Evolutionary conservation across 2,888 invertebrate species (phyloP).

Genomic region (Mechanitis mazaeus): DNA sequence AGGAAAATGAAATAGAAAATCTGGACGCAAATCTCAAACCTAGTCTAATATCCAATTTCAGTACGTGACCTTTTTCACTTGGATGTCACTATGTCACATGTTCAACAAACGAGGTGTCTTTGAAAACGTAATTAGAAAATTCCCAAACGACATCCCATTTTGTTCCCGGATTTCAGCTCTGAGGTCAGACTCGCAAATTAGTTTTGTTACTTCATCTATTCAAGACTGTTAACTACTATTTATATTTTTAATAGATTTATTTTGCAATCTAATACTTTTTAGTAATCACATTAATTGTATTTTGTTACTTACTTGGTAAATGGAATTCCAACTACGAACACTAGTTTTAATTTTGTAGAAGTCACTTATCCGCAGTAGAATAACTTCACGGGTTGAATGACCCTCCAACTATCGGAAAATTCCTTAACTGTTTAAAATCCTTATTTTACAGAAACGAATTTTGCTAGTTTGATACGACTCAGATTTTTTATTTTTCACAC

Average conservation of each 20-base stretch:
- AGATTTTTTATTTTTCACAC: too few species aligned
- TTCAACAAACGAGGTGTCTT: slow-evolving; percentile 74
- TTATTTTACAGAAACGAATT: too few species aligned
- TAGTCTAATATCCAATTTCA: slow-evolving; percentile 62
- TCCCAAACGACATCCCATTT: slow-evolving; percentile 65
- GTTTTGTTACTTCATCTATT: slow-evolving; percentile 50
- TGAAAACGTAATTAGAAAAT: slow-evolving; percentile 77
- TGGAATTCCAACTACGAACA: too few species aligned
- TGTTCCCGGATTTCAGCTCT: slow-evolving; percentile 49
- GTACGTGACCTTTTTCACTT: slow-evolving; percentile 73
- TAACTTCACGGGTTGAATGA: too few species aligned
- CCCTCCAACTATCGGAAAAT: too few species aligned
- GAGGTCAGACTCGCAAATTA: slow-evolving; percentile 56
- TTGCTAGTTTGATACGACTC: too few species aligned
- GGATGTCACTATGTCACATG: slow-evolving; percentile 71
- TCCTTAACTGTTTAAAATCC: too few species aligned
- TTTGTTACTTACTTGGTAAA: too few species aligned
- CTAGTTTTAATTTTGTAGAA: too few species aligned
- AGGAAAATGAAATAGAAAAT: slow-evolving; percentile 58
- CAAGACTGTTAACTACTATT: slow-evolving; percentile 21
- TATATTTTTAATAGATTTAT: slow-evolving; percentile 3
- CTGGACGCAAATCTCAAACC: slow-evolving; percentile 32
- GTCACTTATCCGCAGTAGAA: too few species aligned
- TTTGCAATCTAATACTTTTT: too few species aligned
- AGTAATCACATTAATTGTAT: too few species aligned